phyloP scores from a whole-genome alignment of 1,140 invertebrate species.

The Drosophila willistoni region DNA sequence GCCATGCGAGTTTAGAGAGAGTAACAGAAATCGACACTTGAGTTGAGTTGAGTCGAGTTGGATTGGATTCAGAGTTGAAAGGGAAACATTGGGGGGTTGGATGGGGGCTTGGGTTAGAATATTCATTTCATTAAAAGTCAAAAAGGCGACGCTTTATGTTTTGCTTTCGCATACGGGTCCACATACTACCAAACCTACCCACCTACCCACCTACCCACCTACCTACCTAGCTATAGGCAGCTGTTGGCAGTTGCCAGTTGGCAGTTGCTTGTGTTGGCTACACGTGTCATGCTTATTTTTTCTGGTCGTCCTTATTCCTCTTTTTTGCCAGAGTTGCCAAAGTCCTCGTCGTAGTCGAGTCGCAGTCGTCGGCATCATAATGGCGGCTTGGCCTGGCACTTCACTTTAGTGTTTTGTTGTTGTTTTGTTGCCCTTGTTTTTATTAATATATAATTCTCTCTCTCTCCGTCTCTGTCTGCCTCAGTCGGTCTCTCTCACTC shows the following conservation, averaged over 20 bases:
- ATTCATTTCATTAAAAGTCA: constrained; percentile 82
- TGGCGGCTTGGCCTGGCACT: constrained; percentile 54
- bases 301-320: constrained; percentile 12
- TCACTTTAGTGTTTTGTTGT: constrained; percentile 52
- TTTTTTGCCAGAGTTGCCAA: constrained; percentile 40
- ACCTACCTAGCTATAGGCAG: neutral
- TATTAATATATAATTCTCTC: constrained; percentile 56
- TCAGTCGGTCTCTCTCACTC: too few relatives aligned
- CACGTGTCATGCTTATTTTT: constrained; percentile 68
- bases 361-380: constrained; percentile 67
- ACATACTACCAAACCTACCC: too few relatives aligned
- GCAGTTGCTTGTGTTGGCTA: constrained; percentile 34
- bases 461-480: neutral
- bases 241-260: neutral
- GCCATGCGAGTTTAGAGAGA: constrained; percentile 28
- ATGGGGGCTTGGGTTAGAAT: constrained; percentile 31
- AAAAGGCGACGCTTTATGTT: constrained; percentile 48
- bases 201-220: neutral
- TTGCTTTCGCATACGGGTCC: constrained; percentile 31
- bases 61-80: too few relatives aligned
- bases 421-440: constrained; percentile 50
- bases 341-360: constrained; percentile 17
- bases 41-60: constrained; percentile 38
- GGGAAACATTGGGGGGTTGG: neutral
- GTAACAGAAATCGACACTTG: constrained; percentile 73